phyloP scores from a whole-genome alignment of 2,797 vertebrate genomes.

The Echiichthys vipera region DNA sequence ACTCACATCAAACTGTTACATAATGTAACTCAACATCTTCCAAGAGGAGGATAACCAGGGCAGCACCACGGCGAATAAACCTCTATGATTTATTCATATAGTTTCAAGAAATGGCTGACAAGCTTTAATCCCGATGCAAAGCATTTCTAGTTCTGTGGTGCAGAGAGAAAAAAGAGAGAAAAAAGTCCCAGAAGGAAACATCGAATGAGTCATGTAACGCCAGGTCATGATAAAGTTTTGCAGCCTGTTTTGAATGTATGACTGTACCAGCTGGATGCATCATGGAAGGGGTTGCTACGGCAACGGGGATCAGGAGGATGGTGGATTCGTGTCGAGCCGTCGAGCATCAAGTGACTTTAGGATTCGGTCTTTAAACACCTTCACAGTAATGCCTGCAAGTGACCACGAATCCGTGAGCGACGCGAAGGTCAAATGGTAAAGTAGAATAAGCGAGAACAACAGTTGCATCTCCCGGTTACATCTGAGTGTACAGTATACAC shows the following conservation, averaged over 20 bases:
- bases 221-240: conserved; percentile 37
- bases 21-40: conserved; percentile 24
- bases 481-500: not conserved
- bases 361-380: conserved; percentile 25
- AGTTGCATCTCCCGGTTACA: not conserved
- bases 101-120: not conserved
- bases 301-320: conserved; percentile 70
- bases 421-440: not conserved
- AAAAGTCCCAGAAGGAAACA: not conserved
- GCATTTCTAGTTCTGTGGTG: too few species aligned
- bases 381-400: not conserved
- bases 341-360: conserved; percentile 72
- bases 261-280: conserved; percentile 37
- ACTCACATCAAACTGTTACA: too few species aligned
- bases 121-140: not conserved
- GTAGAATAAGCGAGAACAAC: not conserved
- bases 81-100: not conserved
- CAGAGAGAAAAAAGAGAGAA: not conserved
- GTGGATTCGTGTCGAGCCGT: conserved; percentile 44
- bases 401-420: not conserved
- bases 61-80: not conserved
- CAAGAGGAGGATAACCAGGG: not conserved
- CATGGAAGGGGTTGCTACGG: conserved; percentile 79
- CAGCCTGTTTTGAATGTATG: conserved; percentile 15
- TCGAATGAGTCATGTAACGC: not conserved